phyloP scores from a whole-genome alignment of 2,113 vertebrate genomes.

The Ploceus nigricollis region DNA sequence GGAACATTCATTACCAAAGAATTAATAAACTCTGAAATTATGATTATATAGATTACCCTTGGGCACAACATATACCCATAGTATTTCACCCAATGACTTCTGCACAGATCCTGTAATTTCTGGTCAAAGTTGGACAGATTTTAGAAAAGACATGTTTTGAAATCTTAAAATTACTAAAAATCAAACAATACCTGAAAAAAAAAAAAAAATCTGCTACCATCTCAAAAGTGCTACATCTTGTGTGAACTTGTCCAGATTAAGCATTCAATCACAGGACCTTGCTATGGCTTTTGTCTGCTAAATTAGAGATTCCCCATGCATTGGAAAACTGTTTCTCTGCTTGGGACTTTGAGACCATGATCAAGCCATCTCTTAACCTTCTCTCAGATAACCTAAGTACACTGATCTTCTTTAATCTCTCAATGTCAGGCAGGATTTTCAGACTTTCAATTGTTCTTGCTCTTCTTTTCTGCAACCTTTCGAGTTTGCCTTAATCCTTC shows the following conservation, averaged over 20 bases:
- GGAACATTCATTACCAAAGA: background rate
- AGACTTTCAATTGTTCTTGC: slow-evolving; percentile 29
- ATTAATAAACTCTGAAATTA: background rate
- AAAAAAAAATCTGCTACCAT: background rate
- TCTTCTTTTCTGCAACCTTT: background rate
- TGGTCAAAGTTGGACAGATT: background rate
- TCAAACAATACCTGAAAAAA: background rate
- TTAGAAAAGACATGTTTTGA: background rate
- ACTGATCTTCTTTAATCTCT: slow-evolving; percentile 19
- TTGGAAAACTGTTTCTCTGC: background rate
- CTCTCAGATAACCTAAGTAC: slow-evolving; percentile 5
- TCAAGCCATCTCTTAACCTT: slow-evolving; percentile 33
- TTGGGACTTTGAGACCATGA: background rate
- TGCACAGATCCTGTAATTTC: background rate
- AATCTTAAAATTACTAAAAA: background rate
- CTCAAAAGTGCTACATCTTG: background rate
- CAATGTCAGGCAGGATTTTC: slow-evolving; percentile 35
- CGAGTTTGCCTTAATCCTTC: background rate
- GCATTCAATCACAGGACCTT: background rate
- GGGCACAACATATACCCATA: background rate
- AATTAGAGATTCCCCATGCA: background rate
- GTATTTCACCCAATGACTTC: background rate
- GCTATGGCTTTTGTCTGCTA: background rate
- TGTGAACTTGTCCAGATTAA: background rate
- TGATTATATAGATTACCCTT: background rate